Evolutionary conservation across 2,113 vertebrate species (phyloP), one percentile per base, ranked within the genome.

Genomic region (Silurus asotus): DNA sequence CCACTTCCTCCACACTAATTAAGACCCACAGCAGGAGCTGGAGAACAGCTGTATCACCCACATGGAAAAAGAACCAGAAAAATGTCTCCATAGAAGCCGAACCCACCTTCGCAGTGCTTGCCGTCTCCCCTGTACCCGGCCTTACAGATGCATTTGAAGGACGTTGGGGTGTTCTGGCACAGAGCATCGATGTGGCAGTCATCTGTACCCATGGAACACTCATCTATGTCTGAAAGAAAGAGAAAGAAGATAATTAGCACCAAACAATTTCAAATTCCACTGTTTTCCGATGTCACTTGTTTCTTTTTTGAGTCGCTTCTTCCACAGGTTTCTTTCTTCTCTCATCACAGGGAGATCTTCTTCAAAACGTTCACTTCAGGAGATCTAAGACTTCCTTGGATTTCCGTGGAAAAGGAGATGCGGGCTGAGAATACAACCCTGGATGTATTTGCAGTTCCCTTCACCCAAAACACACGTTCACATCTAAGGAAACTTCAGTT

Each of bases 141-240:
- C 87, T 99, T 99, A 94, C 98, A 99, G 92, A 99, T 97, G 92
- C 98, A 99, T 91, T 97, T 98, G 95, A 96, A 99, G 88, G 98
- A 97, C 90, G 96, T 97, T 0, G 96, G 96, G 0, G 97, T 99
- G 93, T 99, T 99, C 93, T 99, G 98, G 92, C 98, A 99, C 88
- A 99, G 96, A 8, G 98, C 98, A 14, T 99, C 98, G 1, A 99
- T 98, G 94, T 99, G 97, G 90, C 98, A 99, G 92, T 98, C 97
- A 1, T 99, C 98, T 0, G 98, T 97, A 72, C 92, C 95, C 90
- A 97, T 96, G 0, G 97, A 95, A 0, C 98, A 99, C 91, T 99
- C 98, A 0, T 99, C 98, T 65, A 95, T 93, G 87, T 99, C 98
- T 97, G 93, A 88, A 37, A 37, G 88, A 62, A 7, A 87, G 10